Evolutionary conservation across 2,797 vertebrate species (phyloP), one percentile per base, ranked within the genome.

Genomic region (Schizopygopsis malacanthus): DNA sequence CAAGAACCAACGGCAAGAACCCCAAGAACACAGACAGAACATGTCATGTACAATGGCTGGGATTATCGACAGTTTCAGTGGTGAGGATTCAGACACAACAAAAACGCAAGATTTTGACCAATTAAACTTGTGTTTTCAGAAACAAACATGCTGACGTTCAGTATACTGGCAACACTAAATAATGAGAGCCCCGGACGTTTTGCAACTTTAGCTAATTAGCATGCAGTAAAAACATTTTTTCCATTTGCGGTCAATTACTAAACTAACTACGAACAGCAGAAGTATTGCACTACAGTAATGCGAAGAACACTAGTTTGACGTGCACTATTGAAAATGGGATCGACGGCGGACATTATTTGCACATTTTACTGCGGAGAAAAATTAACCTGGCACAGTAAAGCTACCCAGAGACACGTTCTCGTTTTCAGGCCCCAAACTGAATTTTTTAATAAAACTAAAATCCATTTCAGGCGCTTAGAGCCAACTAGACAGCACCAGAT

Each of bases 301-400:
- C 90, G 78, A 89, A 93, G 93, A 95, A 95, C 95, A 95, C 93
- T 94, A 95, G 94, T 93, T 91, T 87, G 91, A 92, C 93, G 94
- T 95, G 94, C 94, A 94, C 94, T 95, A 94, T 93, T 88, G 93
- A 93, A 87, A 90, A 70, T 91, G 92, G 92, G 92, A 90, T 90
- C 89, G 90, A 88, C 86, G 91, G 87, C 89, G 73, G 81, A 83
- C 89, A 89, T 90, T 43, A 91, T 91, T 91, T 92, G 92, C 93
- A 94, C 91, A 89, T 88, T 90, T 81, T 91, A 79, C 89, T 81
- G 90, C 90, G 39, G 88, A 76, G 69, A 87, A 91, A 91, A 87
- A 92, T 84, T 81, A 92, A 87, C 59, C 65, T 84, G 25, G 43
- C 67, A 81, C 86, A 65, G 69, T 80, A 82, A 87, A 81, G 45